Conservation (phyloP, 2,888 invertebrate species). For the Idaea aversata region DNA sequence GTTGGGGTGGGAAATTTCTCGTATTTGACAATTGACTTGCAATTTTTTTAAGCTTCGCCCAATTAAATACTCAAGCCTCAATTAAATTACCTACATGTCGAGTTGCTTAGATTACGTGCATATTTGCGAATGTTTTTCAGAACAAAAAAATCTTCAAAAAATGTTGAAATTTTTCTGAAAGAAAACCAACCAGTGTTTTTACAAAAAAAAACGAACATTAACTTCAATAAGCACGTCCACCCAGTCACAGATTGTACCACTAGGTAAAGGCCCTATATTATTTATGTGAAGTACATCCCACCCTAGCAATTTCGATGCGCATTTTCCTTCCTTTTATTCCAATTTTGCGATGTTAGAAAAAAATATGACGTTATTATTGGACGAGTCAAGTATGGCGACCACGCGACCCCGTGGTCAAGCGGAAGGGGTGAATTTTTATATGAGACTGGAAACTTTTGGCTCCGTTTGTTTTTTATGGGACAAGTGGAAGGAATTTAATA, state of each 20-base stretch:
- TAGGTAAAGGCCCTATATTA: constrained; percentile 53
- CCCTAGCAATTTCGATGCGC: constrained; percentile 69
- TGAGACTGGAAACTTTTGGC: constrained; percentile 28
- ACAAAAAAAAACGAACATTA: constrained; percentile 21
- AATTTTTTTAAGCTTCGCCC: no score
- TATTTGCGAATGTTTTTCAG: no score
- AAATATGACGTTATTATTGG: constrained; percentile 79
- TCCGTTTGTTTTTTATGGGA: constrained; percentile 14
- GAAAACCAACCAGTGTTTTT: neutral
- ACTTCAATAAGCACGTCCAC: constrained; percentile 31
- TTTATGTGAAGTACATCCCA: constrained; percentile 65
- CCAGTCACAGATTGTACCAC: constrained; percentile 59
- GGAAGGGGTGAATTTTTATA: constrained; percentile 61
- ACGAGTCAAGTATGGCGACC: constrained; percentile 60
- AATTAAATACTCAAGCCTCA: no score
- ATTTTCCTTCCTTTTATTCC: constrained; percentile 69
- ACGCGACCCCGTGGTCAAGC: constrained; percentile 56
- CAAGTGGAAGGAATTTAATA: neutral
- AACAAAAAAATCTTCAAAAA: no score
- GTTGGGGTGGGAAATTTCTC: neutral
- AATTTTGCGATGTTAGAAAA: constrained; percentile 73
- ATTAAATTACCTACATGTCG: no score
- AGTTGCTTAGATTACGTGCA: no score
- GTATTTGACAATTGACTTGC: no score
- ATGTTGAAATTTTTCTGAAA: neutral